Evolutionary conservation across 1,140 invertebrate genomes (phyloP).

Genomic region (Pseudoatta argentina): DNA sequence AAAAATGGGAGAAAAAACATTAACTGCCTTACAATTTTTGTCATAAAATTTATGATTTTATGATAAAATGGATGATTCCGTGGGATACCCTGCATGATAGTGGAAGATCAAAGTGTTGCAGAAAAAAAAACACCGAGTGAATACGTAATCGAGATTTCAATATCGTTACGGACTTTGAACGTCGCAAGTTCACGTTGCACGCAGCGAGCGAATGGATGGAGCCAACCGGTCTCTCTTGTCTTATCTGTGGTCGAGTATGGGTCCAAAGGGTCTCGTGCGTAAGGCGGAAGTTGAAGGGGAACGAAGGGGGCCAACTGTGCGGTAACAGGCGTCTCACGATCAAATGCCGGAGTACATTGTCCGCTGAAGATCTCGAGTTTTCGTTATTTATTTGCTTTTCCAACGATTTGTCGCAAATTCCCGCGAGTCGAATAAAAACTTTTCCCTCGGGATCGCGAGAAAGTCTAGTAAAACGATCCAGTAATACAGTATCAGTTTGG

Average conservation of each 20-base stretch:
- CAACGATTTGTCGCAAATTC: neutral
- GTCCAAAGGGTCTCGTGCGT: neutral
- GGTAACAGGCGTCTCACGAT: conserved; percentile 19
- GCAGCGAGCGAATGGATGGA: neutral
- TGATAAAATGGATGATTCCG: neutral
- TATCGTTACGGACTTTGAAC: conserved; percentile 67
- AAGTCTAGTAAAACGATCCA: neutral
- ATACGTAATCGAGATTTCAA: conserved; percentile 39
- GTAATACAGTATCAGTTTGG: neutral
- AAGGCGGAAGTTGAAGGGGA: neutral
- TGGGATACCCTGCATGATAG: no score
- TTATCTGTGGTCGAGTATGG: conserved; percentile 20
- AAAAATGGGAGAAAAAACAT: neutral
- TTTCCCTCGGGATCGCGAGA: neutral
- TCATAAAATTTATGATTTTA: neutral
- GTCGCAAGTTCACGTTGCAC: conserved; percentile 26
- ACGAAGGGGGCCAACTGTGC: neutral
- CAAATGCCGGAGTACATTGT: neutral
- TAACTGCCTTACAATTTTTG: neutral
- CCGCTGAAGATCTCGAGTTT: neutral
- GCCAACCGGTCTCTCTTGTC: neutral
- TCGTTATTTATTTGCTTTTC: neutral
- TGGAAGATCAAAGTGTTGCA: neutral
- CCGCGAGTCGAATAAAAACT: neutral
- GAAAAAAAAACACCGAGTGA: neutral